Evolutionary conservation across 2,888 invertebrate species (phyloP).

Genomic region (Empis livida): DNA sequence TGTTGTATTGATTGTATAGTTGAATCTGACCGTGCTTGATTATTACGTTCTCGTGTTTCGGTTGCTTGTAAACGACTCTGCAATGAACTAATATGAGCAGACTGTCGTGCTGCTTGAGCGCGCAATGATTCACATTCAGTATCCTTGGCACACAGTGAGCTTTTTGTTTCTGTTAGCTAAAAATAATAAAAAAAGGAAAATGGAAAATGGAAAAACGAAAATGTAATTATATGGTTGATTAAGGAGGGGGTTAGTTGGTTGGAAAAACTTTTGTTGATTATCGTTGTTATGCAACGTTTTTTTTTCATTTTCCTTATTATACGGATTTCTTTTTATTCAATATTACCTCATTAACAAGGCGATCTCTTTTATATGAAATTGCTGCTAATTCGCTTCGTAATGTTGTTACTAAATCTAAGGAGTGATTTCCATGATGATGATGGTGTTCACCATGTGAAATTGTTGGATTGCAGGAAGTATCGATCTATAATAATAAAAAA

Average conservation of each 20-base stretch:
- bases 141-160: slow-evolving; percentile 55
- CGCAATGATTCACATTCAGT: slow-evolving; percentile 70
- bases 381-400: slow-evolving; percentile 74
- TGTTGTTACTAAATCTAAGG: slow-evolving; percentile 57
- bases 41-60: slow-evolving; percentile 62
- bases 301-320: too few relatives aligned
- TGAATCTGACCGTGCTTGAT: slow-evolving; percentile 50
- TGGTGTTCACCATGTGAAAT: slow-evolving; percentile 24
- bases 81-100: slow-evolving; percentile 64
- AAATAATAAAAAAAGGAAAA: neutral
- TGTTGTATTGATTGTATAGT: slow-evolving; percentile 61
- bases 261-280: neutral
- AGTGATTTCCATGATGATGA: slow-evolving; percentile 15
- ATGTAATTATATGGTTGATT: neutral
- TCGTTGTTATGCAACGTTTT: too few relatives aligned
- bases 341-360: slow-evolving; percentile 58
- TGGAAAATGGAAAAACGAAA: neutral
- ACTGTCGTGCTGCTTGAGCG: slow-evolving; percentile 72
- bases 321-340: too few relatives aligned
- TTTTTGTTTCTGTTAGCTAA: slow-evolving; percentile 57
- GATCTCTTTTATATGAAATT: slow-evolving; percentile 70
- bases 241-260: neutral
- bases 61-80: slow-evolving; percentile 66
- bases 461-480: slow-evolving; percentile 18
- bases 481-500: slow-evolving; percentile 15